These are phyloP conservation scores for Crypturellus undulatus DNA, from an alignment of 2,113 vertebrate species.

Conservation along the genomic window DNA sequence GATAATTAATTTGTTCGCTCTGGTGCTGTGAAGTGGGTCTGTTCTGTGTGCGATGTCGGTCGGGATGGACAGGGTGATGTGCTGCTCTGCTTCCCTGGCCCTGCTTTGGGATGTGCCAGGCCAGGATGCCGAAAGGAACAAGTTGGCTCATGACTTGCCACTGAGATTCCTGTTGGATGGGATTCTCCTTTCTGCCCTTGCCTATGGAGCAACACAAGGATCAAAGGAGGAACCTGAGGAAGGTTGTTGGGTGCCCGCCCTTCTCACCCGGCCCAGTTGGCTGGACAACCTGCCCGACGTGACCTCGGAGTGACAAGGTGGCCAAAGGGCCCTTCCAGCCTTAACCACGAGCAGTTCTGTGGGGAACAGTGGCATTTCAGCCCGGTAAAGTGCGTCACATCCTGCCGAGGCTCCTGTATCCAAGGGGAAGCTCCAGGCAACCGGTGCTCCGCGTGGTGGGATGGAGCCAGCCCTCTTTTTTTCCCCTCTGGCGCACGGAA, in stretches of 20 bases:
- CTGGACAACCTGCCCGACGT: too few relatives aligned
- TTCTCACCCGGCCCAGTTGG: too few relatives aligned
- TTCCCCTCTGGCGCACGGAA: too few relatives aligned
- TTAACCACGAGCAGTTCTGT: too few relatives aligned
- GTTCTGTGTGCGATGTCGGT: fast-evolving
- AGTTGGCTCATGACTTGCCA: not conserved
- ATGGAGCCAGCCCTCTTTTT: too few relatives aligned
- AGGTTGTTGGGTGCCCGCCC: not conserved
- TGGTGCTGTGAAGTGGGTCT: not conserved
- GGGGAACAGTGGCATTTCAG: too few relatives aligned
- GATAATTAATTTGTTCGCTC: not conserved
- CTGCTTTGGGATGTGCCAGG: not conserved
- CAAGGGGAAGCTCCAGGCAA: not conserved
- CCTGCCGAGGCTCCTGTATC: not conserved
- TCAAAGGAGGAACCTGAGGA: not conserved
- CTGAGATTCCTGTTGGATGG: not conserved
- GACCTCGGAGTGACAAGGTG: too few relatives aligned
- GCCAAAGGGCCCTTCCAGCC: too few relatives aligned
- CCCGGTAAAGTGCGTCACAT: fast-evolving
- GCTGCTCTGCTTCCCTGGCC: not conserved
- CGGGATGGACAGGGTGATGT: too few relatives aligned
- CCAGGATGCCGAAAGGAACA: not conserved
- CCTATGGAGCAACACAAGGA: fast-evolving
- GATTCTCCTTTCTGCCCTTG: not conserved
- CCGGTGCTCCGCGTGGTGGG: too few relatives aligned